Evolutionary conservation across 1,140 invertebrate genomes (phyloP).

Genomic region (Drosophila bipectinata): DNA sequence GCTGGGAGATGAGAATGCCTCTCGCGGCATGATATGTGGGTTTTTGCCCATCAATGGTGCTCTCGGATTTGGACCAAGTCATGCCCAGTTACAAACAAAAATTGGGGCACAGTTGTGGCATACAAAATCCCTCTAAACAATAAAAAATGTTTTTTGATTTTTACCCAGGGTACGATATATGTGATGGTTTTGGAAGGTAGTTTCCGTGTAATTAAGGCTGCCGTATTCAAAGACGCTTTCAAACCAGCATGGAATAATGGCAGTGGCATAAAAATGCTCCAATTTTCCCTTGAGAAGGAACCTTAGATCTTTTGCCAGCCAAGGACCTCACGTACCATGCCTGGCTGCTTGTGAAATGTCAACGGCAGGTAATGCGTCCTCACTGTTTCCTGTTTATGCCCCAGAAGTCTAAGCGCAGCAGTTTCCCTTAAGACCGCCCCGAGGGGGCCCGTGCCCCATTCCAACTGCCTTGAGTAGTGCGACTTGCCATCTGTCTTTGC

Average conservation of each 20-base stretch:
- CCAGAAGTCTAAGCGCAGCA: slow-evolving; percentile 20
- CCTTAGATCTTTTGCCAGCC: slow-evolving; percentile 52
- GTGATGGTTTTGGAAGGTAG: neutral
- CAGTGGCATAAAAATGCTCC: slow-evolving; percentile 17
- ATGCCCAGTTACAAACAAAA: slow-evolving; percentile 23
- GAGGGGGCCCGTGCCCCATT: neutral
- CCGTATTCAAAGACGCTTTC: slow-evolving; percentile 21
- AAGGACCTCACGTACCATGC: slow-evolving; percentile 62
- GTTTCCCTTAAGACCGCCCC: slow-evolving; percentile 15
- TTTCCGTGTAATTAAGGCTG: slow-evolving; percentile 16
- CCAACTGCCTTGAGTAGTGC: neutral
- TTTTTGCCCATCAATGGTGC: slow-evolving; percentile 25
- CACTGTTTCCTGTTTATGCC: slow-evolving; percentile 54
- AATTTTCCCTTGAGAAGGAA: slow-evolving; percentile 24
- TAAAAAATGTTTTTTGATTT: neutral
- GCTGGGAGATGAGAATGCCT: slow-evolving; percentile 31
- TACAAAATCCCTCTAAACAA: neutral
- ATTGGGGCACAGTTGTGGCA: slow-evolving; percentile 10
- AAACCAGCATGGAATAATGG: slow-evolving; percentile 24
- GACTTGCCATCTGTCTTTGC: slow-evolving; percentile 35
- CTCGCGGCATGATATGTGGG: slow-evolving; percentile 43
- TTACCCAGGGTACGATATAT: neutral
- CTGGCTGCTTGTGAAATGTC: slow-evolving; percentile 61
- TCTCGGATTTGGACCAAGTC: slow-evolving; percentile 22
- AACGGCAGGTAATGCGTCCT: slow-evolving; percentile 74